Percentiles rank a stretch among this genome's conserved stretches.
Evolutionary conservation across 2,888 invertebrate species (phyloP).

Genomic region (Nycteola revayana): DNA sequence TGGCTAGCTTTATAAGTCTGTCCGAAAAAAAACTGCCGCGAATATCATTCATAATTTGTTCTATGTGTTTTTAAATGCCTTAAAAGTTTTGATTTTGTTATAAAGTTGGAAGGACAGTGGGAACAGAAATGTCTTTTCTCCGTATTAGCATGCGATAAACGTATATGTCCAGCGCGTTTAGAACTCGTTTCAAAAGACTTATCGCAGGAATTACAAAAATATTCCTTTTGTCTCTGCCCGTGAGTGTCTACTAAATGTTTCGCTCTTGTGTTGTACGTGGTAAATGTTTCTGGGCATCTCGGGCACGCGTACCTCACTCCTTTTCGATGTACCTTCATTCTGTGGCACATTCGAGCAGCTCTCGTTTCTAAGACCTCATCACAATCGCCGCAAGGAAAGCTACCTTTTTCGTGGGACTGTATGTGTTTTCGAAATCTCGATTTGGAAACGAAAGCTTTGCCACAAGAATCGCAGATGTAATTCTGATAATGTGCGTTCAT

Average conservation of each 20-base stretch:
- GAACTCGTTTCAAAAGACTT: slow-evolving; percentile 58
- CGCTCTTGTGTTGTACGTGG: slow-evolving; percentile 57
- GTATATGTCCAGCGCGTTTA: slow-evolving; percentile 56
- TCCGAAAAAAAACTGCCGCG: no score
- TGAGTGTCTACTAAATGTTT: slow-evolving; percentile 64
- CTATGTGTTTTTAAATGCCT: slow-evolving; percentile 51
- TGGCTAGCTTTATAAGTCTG: no score
- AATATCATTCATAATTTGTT: no score
- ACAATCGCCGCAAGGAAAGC: slow-evolving; percentile 64
- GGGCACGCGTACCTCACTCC: slow-evolving; percentile 67
- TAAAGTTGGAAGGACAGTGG: slow-evolving; percentile 48
- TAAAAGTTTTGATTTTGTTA: slow-evolving; percentile 49
- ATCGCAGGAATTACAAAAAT: slow-evolving; percentile 52
- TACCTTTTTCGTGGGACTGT: slow-evolving; percentile 62
- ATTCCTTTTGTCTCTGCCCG: slow-evolving; percentile 48
- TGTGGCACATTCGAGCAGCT: slow-evolving; percentile 58
- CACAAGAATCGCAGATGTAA: slow-evolving; percentile 67
- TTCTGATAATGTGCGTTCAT: slow-evolving; percentile 72
- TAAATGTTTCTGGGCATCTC: slow-evolving; percentile 61
- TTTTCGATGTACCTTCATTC: slow-evolving; percentile 54
- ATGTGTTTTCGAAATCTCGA: slow-evolving; percentile 65
- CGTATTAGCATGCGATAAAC: slow-evolving; percentile 44
- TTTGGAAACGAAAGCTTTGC: slow-evolving; percentile 66
- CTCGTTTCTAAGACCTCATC: slow-evolving; percentile 54
- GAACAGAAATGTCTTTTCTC: slow-evolving; percentile 47